A percentile compares a stretch with the other conserved stretches of the same genome.
Conservation (phyloP, 2,888 invertebrate species). For the Nemotelus nigrinus region DNA sequence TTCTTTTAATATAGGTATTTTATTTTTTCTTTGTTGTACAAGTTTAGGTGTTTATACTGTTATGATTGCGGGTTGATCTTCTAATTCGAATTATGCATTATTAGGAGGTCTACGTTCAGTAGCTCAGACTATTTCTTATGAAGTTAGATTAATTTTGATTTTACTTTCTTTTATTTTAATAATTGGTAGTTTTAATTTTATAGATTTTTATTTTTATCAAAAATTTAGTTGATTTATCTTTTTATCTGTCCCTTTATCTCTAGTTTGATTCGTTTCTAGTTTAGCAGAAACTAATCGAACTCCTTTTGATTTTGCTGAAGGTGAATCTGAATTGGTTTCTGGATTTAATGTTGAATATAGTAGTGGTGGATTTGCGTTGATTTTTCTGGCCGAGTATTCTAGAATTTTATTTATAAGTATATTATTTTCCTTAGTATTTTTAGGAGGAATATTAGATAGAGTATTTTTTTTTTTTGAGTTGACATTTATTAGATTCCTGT, state of each 20-base stretch:
- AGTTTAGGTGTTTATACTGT: conserved; percentile 73
- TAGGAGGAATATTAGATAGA: conserved; percentile 67
- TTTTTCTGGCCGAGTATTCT: conserved; percentile 77
- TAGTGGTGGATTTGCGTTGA: conserved; percentile 75
- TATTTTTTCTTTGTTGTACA: conserved; percentile 74
- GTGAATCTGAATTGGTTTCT: conserved; percentile 80
- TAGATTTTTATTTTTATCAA: conserved; percentile 67
- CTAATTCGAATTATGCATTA: too few species aligned
- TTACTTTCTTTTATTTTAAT: conserved; percentile 71
- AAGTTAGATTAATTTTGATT: conserved; percentile 75
- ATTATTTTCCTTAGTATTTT: conserved; percentile 70
- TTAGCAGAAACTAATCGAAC: conserved; percentile 79
- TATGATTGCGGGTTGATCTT: conserved; percentile 73
- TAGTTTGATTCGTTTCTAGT: conserved; percentile 70
- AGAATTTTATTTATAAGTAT: conserved; percentile 76
- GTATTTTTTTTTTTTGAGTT: conserved; percentile 69
- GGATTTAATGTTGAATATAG: conserved; percentile 84
- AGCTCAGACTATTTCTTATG: conserved; percentile 84
- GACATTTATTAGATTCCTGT: conserved; percentile 63
- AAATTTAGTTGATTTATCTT: conserved; percentile 68
- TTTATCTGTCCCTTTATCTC: conserved; percentile 68
- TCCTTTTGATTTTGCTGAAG: conserved; percentile 83
- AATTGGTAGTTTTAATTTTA: conserved; percentile 69
- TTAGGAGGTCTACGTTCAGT: too few species aligned
- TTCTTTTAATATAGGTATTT: conserved; percentile 69